Conservation (phyloP, 2,797 vertebrate genomes). For the Lepus townsendii region DNA sequence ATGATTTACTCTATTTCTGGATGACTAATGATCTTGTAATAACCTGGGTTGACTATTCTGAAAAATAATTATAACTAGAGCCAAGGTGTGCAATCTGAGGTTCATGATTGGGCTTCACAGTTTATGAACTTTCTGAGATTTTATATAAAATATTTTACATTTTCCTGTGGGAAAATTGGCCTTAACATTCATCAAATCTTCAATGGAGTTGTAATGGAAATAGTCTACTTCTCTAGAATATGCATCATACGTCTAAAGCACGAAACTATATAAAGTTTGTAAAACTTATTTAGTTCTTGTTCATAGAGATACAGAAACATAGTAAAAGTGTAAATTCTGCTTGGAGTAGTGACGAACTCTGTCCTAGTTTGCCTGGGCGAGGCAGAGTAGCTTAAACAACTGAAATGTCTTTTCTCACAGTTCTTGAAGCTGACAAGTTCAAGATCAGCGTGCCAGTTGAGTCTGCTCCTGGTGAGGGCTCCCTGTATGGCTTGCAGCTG, state of each 20-base stretch:
- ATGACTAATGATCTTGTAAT: not conserved
- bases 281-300: not conserved
- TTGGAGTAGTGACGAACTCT: not conserved
- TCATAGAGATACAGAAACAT: not conserved
- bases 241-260: not conserved
- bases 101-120: not conserved
- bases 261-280: not conserved
- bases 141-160: not conserved
- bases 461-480: not conserved
- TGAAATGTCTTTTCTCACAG: not conserved
- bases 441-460: not conserved
- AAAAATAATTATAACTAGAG: not conserved
- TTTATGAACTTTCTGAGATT: not conserved
- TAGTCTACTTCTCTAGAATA: slow-evolving; percentile 23
- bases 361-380: not conserved
- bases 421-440: not conserved
- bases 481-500: not conserved
- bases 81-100: not conserved
- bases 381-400: not conserved
- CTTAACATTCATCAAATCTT: slow-evolving; percentile 14
- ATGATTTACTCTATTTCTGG: not conserved
- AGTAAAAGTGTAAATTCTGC: slow-evolving; percentile 22
- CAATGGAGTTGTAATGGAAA: slow-evolving; percentile 27
- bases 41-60: not conserved
- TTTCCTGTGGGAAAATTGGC: slow-evolving; percentile 3